Percentiles rank a stretch among this genome's conserved stretches.
Evolutionary conservation across 2,113 vertebrate species (phyloP).

Genomic region (Tyrannus savana): DNA sequence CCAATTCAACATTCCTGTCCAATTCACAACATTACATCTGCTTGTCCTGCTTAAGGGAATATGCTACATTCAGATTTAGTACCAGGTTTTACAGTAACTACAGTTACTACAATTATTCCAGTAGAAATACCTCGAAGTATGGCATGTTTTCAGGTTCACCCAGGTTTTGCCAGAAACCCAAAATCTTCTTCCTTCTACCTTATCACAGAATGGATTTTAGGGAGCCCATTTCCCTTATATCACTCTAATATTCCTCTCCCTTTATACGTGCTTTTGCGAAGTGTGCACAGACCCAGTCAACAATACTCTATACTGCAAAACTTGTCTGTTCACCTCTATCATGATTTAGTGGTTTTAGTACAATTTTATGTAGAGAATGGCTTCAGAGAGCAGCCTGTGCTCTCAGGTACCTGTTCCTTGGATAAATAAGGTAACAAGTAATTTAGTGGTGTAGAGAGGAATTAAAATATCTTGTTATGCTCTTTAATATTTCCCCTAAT

Average conservation of each 20-base stretch:
- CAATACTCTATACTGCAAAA: not conserved
- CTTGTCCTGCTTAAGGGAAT: not conserved
- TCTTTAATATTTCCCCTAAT: conserved; percentile 7
- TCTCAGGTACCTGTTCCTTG: not conserved
- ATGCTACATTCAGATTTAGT: not conserved
- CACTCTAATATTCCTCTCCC: not conserved
- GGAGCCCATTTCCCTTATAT: not conserved
- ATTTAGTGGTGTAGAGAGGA: not conserved
- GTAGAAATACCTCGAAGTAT: not conserved
- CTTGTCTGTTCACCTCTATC: not conserved
- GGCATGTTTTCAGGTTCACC: not conserved
- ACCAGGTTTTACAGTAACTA: not conserved
- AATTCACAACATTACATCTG: not conserved
- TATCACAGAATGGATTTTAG: not conserved
- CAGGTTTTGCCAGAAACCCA: not conserved
- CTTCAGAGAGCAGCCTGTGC: not conserved
- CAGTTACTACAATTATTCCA: not conserved
- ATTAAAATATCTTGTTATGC: not conserved
- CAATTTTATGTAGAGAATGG: not conserved
- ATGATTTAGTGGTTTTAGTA: not conserved
- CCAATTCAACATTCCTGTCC: not conserved
- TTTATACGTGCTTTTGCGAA: not conserved
- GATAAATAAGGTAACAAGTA: not conserved
- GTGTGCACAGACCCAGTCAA: not conserved
- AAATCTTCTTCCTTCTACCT: not conserved